A percentile compares a stretch with the other conserved stretches of the same genome.
These are phyloP conservation scores for Lycodopsis pacificus DNA, from an alignment of 2,797 vertebrate genomes.

Conservation along the genomic window DNA sequence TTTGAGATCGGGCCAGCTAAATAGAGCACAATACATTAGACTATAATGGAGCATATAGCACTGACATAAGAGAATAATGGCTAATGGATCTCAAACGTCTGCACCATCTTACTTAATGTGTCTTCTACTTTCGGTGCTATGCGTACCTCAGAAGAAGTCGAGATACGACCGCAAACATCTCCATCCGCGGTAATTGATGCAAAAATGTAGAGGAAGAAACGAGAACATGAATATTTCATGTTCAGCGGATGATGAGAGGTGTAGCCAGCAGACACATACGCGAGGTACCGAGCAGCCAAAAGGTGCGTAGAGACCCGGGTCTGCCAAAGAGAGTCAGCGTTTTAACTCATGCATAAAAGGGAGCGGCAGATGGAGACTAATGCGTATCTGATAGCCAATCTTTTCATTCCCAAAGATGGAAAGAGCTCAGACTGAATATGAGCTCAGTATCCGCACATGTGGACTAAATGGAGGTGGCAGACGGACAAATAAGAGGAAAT, in stretches of 20 bases:
- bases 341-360: conserved; percentile 71
- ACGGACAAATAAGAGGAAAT: conserved; percentile 1
- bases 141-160: conserved; percentile 38
- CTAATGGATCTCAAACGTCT: conserved; percentile 71
- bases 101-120: conserved; percentile 51
- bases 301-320: conserved; percentile 55
- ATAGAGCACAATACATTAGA: conserved; percentile 62
- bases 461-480: conserved; percentile 37
- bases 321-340: conserved; percentile 60
- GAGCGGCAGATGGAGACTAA: conserved; percentile 66
- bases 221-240: conserved; percentile 75
- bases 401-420: conserved; percentile 64
- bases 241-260: conserved; percentile 55
- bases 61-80: conserved; percentile 52
- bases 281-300: conserved; percentile 63
- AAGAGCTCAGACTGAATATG: conserved; percentile 51
- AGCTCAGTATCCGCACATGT: conserved; percentile 50
- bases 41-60: conserved; percentile 48
- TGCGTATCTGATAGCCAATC: conserved; percentile 54
- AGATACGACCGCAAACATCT: conserved; percentile 26
- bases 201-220: conserved; percentile 57
- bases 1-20: conserved; percentile 50
- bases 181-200: conserved; percentile 56
- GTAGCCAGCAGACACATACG: conserved; percentile 56
- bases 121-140: conserved; percentile 31